Evolutionary conservation across 2,888 invertebrate species (phyloP), one percentile per base, ranked within the genome.

Genomic region (Eulithis testata): DNA sequence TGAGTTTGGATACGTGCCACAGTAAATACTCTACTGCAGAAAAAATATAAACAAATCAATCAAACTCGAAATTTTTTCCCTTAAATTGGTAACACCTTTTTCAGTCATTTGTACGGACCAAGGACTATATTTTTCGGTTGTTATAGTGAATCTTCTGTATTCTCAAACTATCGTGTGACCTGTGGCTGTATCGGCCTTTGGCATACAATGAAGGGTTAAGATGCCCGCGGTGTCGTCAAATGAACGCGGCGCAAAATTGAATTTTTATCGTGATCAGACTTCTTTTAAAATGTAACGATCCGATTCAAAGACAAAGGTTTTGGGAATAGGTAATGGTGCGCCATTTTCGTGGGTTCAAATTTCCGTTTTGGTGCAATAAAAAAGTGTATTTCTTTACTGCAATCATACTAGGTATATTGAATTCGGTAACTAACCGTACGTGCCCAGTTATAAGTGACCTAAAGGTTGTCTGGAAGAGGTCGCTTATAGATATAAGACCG

Each of bases 261-360:
- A 93, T 91, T 92, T 91, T 91, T 91, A 92, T 93, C 92, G 83
- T 79, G 90, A 93, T 92, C 83, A 81, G 83, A 87, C 84, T 84
- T 52, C 57, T 83, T 76, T 75, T 79, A 76, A 72, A 76, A 72
- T 60, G 75, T 75, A 80, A 81, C 79, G 81, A 78, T 84, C 82
- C 80, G 85, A 84, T 81, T 82, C 78, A 74, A 72, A 72, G 75
- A 79, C 76, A 79, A 80, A 78, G 74, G 76, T 61, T 66, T 62
- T 51, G 31, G 27, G 47, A 44, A 62, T 37, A 52, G 49, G 66
- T 69, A 70, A 47, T 66, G 69, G 72, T 69, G 72, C 70, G 59
- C 69, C 12, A 60, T 64, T 52, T n/a, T 74, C 71, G 74, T 68
- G 72, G 76, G 62, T 60, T 73, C 66, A 70, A 73, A 78, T 78